Percentiles rank a stretch among this genome's conserved stretches.
phyloP scores from a whole-genome alignment of 2,888 invertebrate species.

The Eledona agricola region DNA sequence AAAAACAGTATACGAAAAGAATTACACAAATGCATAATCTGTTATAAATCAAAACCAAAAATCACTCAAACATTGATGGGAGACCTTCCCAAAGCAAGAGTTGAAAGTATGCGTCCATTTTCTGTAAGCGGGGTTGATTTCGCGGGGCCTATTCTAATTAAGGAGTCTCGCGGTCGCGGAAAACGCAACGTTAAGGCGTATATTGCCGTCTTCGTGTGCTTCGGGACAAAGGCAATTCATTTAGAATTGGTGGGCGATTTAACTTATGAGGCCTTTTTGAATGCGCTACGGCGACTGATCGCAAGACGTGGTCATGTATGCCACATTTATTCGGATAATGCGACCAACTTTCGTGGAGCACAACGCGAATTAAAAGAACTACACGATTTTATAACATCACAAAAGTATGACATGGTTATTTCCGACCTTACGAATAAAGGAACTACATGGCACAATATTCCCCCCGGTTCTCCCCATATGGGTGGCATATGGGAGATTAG shows the following conservation, averaged over 20 bases:
- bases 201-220: conserved; percentile 43
- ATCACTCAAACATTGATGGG: conserved; percentile 17
- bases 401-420: too few relatives aligned
- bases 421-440: too few relatives aligned
- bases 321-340: conserved; percentile 39
- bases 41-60: conserved; percentile 22
- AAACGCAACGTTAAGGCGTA: conserved; percentile 27
- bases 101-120: conserved; percentile 33
- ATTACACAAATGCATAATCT: conserved; percentile 14
- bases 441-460: too few relatives aligned
- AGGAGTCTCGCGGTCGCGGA: conserved; percentile 36
- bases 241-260: conserved; percentile 40
- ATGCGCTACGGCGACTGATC: conserved; percentile 37
- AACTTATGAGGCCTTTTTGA: conserved; percentile 38
- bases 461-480: too few relatives aligned
- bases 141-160: conserved; percentile 40
- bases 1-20: too few relatives aligned
- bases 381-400: too few relatives aligned
- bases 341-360: conserved; percentile 39
- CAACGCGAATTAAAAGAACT: conserved; percentile 15
- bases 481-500: too few relatives aligned
- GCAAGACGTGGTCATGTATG: conserved; percentile 36
- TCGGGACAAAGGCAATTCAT: conserved; percentile 41
- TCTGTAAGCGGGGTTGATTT: conserved; percentile 40
- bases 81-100: conserved; percentile 9